A percentile compares a stretch with the other conserved stretches of the same genome.
These are phyloP conservation scores for Acrossocheilus wenchowensis DNA, from an alignment of 2,797 vertebrate genomes.

Conservation along the genomic window DNA sequence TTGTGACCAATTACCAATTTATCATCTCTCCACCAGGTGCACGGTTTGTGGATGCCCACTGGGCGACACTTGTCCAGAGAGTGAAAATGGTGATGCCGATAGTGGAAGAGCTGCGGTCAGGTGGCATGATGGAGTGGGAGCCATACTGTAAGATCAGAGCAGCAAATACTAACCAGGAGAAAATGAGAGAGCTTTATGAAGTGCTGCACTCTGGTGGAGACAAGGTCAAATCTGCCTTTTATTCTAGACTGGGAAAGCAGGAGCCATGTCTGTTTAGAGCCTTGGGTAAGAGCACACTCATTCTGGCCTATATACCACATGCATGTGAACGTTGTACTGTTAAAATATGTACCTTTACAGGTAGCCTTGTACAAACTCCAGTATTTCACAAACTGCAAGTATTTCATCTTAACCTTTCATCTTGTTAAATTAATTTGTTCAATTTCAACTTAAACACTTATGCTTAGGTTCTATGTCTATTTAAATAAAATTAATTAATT, in stretches of 20 bases:
- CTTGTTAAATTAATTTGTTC: neutral
- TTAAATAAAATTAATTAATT: too few species aligned
- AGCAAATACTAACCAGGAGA: constrained; percentile 17
- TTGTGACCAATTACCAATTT: neutral
- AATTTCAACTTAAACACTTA: neutral
- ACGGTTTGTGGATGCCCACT: constrained; percentile 19
- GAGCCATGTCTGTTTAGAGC: neutral
- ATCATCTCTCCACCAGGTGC: constrained; percentile 12
- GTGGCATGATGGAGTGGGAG: neutral
- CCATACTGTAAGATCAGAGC: constrained; percentile 1
- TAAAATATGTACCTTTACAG: constrained; percentile 2
- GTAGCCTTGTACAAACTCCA: neutral
- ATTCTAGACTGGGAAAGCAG: constrained; percentile 16
- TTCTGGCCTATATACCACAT: neutral
- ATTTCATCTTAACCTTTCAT: neutral
- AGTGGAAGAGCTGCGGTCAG: neutral
- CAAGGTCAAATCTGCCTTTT: constrained; percentile 29
- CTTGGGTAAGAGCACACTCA: constrained; percentile 6
- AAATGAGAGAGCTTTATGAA: constrained; percentile 15
- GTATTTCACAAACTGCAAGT: neutral
- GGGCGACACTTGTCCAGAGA: constrained; percentile 12
- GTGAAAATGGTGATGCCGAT: constrained; percentile 15
- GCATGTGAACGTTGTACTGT: neutral
- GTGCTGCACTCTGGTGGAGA: constrained; percentile 21
- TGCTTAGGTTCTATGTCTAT: too few species aligned